A percentile compares a stretch with the other conserved stretches of the same genome.
Evolutionary conservation across 2,888 invertebrate species (phyloP).

Genomic region (Phania funesta): DNA sequence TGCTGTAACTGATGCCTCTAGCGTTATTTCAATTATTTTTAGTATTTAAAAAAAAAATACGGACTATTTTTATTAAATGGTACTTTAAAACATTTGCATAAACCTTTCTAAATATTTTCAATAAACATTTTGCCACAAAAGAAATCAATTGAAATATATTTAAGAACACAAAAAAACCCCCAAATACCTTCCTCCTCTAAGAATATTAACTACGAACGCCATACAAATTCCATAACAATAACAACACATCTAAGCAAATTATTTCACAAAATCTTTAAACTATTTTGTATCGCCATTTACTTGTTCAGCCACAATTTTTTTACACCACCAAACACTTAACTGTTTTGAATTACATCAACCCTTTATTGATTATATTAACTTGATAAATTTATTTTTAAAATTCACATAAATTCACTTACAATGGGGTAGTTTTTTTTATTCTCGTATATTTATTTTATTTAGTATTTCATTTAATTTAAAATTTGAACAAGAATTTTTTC

Average conservation of each 20-base stretch:
- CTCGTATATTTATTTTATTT: background rate
- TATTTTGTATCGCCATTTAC: background rate
- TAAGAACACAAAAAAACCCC: no score
- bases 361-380: background rate
- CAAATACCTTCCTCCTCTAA: no score
- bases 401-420: constrained; percentile 51
- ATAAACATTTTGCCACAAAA: no score
- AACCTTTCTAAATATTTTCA: no score
- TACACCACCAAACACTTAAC: background rate
- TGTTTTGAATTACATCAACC: background rate
- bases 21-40: no score
- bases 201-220: no score
- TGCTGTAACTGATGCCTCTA: no score
- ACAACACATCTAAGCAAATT: background rate
- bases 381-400: constrained; percentile 19
- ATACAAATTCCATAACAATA: no score
- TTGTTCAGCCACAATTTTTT: background rate
- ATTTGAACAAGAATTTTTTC: background rate
- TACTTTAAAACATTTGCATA: no score
- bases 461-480: constrained; percentile 11
- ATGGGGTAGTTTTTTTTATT: background rate
- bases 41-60: no score
- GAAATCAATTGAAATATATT: no score
- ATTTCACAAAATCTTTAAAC: background rate
- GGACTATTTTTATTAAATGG: no score